Evolutionary conservation across 2,797 vertebrate genomes (phyloP).

Genomic region (Crenuchus spilurus): DNA sequence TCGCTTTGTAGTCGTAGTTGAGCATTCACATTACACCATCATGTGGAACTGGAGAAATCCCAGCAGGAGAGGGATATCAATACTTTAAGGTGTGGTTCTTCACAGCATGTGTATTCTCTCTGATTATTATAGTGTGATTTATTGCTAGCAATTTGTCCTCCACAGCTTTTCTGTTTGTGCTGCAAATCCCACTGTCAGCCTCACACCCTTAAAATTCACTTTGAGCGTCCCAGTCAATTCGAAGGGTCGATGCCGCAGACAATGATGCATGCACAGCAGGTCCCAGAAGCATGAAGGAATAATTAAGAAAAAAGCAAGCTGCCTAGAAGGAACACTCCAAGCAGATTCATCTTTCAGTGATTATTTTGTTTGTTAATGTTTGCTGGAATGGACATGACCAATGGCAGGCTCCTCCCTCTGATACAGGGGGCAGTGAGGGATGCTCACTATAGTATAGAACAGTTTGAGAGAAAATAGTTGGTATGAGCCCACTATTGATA

Average conservation of each 20-base stretch:
- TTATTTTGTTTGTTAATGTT: conserved; percentile 46
- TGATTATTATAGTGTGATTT: conserved; percentile 23
- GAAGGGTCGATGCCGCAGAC: conserved; percentile 65
- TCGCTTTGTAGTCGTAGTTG: conserved; percentile 17
- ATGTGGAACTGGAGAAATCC: neutral
- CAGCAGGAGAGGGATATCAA: conserved; percentile 13
- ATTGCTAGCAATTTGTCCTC: conserved; percentile 21
- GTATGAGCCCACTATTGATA: neutral
- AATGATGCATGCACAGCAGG: conserved; percentile 70
- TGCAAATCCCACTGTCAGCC: conserved; percentile 13
- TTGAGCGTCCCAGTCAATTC: conserved; percentile 59
- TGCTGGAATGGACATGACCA: conserved; percentile 18
- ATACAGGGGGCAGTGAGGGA: neutral
- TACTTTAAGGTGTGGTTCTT: neutral
- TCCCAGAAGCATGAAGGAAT: conserved; percentile 66
- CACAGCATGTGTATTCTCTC: neutral
- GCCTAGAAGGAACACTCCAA: conserved; percentile 47
- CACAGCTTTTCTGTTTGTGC: conserved; percentile 24
- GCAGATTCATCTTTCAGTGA: conserved; percentile 66
- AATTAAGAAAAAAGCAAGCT: conserved; percentile 73
- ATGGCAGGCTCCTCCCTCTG: neutral
- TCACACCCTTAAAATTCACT: conserved; percentile 57
- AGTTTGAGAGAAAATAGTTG: neutral
- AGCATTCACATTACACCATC: conserved; percentile 1
- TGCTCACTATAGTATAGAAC: neutral